Evolutionary conservation across 2,797 vertebrate genomes (phyloP), one percentile per base, ranked within the genome.

Genomic region (Urocyon cinereoargenteus): DNA sequence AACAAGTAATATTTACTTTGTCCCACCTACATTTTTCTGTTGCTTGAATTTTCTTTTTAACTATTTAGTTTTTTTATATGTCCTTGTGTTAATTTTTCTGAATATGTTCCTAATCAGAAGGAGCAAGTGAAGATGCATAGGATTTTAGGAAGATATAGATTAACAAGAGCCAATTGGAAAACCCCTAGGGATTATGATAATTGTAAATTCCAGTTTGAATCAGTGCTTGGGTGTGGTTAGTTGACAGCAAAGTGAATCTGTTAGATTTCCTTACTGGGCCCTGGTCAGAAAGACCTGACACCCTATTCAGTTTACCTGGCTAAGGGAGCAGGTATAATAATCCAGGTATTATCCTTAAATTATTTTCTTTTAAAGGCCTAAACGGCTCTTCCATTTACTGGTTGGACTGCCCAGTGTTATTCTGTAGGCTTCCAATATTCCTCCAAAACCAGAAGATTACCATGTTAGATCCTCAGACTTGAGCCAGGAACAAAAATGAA

Each of bases 1-100:
- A 45, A 9, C 36, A 40, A 24, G 12, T 31, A 11, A 86, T 24
- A 49, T 55, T 68, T 61, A 49, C 3, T 73, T 64, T 77, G 16
- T 70, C 34, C 57, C 45, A 61, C 2, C 5, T 61, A 19, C 36
- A 31, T 51, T 90, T 96, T 96, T 62, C 57, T 81, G 13, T 78
- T 53, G n/a, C 8, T 78, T 82, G 24, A 61, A 68, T 88, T 79
- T 94, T 75, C 86, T 87, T 94, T 89, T 53, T 51, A 84, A 83
- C 49, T 15, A 49, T 70, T 82, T 68, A 82, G 19, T 59, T 59
- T 86, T 91, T 85, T 18, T 61, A 51, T 31, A 87, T 62, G 26
- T 53, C 26, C 13, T 3, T 19, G 1, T 64, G 45, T 79, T 78
- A 15, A 16, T 31, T 83, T 78, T 79, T 26, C 40, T 83, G 31